These are phyloP conservation scores for Diorhabda carinulata DNA, from an alignment of 1,140 invertebrate genomes.

Conservation along the genomic window DNA sequence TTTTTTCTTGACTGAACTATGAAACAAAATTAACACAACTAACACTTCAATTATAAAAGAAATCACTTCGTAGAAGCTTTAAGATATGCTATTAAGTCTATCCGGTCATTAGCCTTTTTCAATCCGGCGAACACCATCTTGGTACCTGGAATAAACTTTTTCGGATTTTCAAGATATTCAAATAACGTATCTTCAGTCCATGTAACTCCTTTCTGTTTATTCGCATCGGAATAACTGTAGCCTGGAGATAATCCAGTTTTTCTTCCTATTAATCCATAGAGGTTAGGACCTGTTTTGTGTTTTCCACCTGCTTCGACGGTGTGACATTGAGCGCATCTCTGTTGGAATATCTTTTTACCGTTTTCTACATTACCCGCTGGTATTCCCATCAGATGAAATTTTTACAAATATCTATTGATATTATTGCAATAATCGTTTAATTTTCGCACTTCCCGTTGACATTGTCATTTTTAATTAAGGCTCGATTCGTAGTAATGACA, in stretches of 20 bases:
- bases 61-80: constrained; percentile 73
- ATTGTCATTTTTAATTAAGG: no score
- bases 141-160: constrained; percentile 80
- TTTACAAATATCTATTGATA: no score
- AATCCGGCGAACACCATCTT: constrained; percentile 83
- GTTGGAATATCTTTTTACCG: constrained; percentile 85
- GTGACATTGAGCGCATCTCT: constrained; percentile 86
- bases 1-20: no score
- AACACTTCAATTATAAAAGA: neutral
- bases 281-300: constrained; percentile 88
- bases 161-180: constrained; percentile 72
- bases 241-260: constrained; percentile 79
- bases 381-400: neutral
- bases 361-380: constrained; percentile 58
- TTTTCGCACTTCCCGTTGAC: no score
- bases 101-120: constrained; percentile 71
- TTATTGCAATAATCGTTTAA: no score
- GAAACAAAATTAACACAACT: no score
- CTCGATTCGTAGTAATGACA: no score
- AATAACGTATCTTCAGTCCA: constrained; percentile 65
- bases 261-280: constrained; percentile 78
- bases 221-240: constrained; percentile 81
- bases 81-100: constrained; percentile 69
- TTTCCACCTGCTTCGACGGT: constrained; percentile 77
- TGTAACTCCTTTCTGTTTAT: constrained; percentile 67